Base-by-base conservation (phyloP, 2,888 invertebrate genomes). In the Pyrrhosoma nymphula region DNA sequence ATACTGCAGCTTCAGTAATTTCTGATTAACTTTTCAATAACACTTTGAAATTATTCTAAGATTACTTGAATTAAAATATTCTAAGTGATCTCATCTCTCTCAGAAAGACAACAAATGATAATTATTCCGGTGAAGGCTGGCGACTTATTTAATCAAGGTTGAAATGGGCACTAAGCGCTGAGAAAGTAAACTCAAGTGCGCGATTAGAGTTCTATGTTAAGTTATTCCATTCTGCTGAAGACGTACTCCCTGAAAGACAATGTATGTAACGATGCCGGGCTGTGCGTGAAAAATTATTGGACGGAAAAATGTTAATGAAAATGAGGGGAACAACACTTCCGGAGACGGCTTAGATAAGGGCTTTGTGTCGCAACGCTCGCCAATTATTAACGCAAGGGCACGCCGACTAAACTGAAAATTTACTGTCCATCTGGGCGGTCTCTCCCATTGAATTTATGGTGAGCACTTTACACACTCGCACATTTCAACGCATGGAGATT, bases 381-480 rank as follows among this genome's bases (percentile, higher is more conserved):
- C 82, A 30, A 35, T 82, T 82, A 82, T 82, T 12, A 35, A 82
- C 82, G 82, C 82, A 82, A 82, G 82, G 82, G n/a, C 82, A 82
- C 82, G 16, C 16, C 82, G 30, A 82, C 14, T 82, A 35, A 82
- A 35, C 82, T 82, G 82, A 82, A 82, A 82, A 82, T 82, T 82
- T 16, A 35, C 82, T 35, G 35, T 3, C 30, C 30, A 82, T 35
- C 82, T 82, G 35, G 35, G 16, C 82, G 30, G 69, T 69, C 69
- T 0, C 69, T 14, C 16, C 69, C 12, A 14, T 35, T 10, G 35
- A 4, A 30, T 30, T 82, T 6, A 69, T n/a, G 18, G 35, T 12
- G 75, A 30, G 75, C 30, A 30, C 35, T 2, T 35, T n/a, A n/a
- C 30, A 18, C 3, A 20, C 82, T 8, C 16, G 30, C 10, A 26